phyloP scores from a whole-genome alignment of 2,888 invertebrate genomes.

The Desoria tigrina region DNA sequence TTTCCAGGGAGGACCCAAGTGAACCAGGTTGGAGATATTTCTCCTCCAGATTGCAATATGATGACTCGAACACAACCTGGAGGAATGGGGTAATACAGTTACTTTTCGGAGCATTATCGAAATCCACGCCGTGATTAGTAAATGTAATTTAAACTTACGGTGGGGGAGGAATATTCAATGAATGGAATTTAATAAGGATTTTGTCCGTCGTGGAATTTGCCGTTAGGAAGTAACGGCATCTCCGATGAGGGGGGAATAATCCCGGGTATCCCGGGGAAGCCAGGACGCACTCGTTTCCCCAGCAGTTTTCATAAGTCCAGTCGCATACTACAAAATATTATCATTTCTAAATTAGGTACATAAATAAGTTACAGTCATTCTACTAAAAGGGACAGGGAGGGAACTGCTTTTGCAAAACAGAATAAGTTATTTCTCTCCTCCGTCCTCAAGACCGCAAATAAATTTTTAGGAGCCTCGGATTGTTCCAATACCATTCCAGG shows the following conservation, averaged over 20 bases:
- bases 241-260: constrained; percentile 64
- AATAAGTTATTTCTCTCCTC: no score
- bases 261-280: constrained; percentile 76
- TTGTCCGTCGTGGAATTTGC: constrained; percentile 62
- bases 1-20: constrained; percentile 46
- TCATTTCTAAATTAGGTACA: no score
- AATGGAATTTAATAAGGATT: constrained; percentile 15
- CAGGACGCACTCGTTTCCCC: constrained; percentile 64
- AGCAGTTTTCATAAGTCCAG: constrained; percentile 72
- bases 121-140: background rate
- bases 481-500: no score
- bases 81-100: background rate
- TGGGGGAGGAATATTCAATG: constrained; percentile 21
- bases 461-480: no score
- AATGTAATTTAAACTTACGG: constrained; percentile 14
- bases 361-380: no score
- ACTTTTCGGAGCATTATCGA: background rate
- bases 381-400: no score
- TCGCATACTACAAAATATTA: constrained; percentile 65
- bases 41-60: constrained; percentile 48
- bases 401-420: no score
- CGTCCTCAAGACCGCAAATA: no score
- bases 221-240: constrained; percentile 70
- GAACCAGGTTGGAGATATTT: constrained; percentile 41
- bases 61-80: constrained; percentile 45